phyloP scores from a whole-genome alignment of 2,888 invertebrate genomes.

The Dasypolia templi region DNA sequence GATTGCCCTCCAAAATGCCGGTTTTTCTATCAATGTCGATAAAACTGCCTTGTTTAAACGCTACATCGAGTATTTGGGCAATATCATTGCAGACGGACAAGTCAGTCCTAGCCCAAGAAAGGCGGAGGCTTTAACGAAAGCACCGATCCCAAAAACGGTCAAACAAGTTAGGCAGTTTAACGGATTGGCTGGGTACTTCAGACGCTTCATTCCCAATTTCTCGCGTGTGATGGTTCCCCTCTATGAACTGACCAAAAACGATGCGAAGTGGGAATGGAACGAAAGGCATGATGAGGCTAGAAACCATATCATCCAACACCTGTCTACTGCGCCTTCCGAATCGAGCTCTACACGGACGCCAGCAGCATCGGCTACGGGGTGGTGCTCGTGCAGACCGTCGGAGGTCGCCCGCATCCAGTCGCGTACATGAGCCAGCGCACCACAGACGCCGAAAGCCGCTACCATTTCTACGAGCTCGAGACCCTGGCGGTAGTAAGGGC shows the following conservation, averaged over 20 bases:
- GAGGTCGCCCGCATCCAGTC: slow-evolving; percentile 17
- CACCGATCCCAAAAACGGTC: slow-evolving; percentile 16
- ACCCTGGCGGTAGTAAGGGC: no score
- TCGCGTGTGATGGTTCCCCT: no score
- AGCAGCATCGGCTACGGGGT: slow-evolving; percentile 16
- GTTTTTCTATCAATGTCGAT: slow-evolving; percentile 19
- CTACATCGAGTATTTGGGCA: slow-evolving; percentile 25
- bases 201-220: slow-evolving; percentile 25
- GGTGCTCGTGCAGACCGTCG: slow-evolving; percentile 1
- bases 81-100: slow-evolving; percentile 20
- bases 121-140: slow-evolving; percentile 12
- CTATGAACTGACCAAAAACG: no score
- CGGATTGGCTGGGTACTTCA: slow-evolving; percentile 24
- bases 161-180: slow-evolving; percentile 29
- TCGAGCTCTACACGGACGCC: slow-evolving; percentile 8
- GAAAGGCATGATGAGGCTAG: no score
- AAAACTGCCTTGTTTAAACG: slow-evolving; percentile 21
- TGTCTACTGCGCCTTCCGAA: slow-evolving; percentile 17
- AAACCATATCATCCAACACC: background rate
- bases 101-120: slow-evolving; percentile 20
- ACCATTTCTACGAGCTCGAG: no score
- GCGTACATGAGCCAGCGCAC: slow-evolving; percentile 25
- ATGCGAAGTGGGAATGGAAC: no score
- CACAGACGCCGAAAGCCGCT: no score
- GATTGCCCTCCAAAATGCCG: background rate